phyloP scores from a whole-genome alignment of 2,797 vertebrate genomes.

The Masticophis lateralis region DNA sequence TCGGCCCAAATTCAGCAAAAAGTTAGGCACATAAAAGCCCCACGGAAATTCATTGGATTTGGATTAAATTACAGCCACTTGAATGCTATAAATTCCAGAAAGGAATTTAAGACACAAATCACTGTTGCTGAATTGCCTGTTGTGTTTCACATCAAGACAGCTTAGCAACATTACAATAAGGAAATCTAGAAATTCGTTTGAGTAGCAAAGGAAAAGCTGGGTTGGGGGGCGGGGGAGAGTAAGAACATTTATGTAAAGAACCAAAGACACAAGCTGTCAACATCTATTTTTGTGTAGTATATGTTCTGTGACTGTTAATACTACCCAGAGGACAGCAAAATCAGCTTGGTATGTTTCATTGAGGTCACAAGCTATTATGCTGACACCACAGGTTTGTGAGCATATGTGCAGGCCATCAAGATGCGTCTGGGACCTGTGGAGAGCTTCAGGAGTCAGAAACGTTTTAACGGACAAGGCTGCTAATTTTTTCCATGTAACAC shows the following conservation, averaged over 20 bases:
- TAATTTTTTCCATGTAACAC: slow-evolving; percentile 32
- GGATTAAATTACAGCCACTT: not conserved
- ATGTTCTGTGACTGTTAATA: slow-evolving; percentile 1
- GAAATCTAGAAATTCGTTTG: not conserved
- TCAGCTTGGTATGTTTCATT: not conserved
- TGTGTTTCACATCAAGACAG: not conserved
- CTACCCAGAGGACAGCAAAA: slow-evolving; percentile 7
- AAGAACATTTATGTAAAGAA: not conserved
- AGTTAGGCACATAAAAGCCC: not conserved
- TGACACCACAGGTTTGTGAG: not conserved
- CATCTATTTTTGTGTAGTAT: not conserved
- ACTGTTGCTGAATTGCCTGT: not conserved
- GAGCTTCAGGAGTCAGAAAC: slow-evolving; percentile 21
- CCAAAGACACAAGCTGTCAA: slow-evolving; percentile 10
- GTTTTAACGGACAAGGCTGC: fast-evolving
- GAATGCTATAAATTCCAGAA: not conserved
- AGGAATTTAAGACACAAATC: not conserved
- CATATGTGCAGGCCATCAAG: not conserved
- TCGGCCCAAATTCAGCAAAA: not conserved
- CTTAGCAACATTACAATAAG: not conserved
- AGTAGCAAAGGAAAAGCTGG: not conserved
- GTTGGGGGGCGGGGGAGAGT: not conserved
- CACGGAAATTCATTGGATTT: not conserved
- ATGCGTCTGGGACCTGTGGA: slow-evolving; percentile 6
- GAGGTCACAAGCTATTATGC: not conserved